Evolutionary conservation across 2,797 vertebrate species (phyloP), one percentile per base, ranked within the genome.

Genomic region (Sphenopsis melanotis): DNA sequence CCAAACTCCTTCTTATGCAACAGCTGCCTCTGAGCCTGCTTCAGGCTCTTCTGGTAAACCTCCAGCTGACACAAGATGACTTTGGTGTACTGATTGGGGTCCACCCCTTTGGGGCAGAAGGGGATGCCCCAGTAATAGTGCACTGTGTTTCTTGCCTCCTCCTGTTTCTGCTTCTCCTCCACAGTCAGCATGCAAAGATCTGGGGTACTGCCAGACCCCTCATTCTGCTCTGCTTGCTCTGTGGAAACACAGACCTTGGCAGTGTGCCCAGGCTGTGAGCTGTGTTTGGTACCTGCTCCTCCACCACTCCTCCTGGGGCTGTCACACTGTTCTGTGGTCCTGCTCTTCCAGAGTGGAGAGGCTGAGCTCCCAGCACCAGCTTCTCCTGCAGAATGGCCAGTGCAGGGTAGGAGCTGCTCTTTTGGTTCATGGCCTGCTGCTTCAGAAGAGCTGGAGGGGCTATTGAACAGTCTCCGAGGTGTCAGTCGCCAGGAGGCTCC

Each of bases 41-140:
- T 99, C 94, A 99, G 97, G 96, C 98, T 99, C 96, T 99, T 99
- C 97, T 99, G 98, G 52, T 99, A 99, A 64, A 99, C 98, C 93
- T 99, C 98, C 98, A 99, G 97, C 97, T 99, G 99, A 94, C 98
- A 98, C 88, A 99, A 90, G 97, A 99, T 99, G 96, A 99, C 99
- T 81, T 96, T 97, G 74, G 99, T 99, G 97, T 99, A 99, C n/a
- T 96, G 88, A 89, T 99, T 99, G 36, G 99, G 99, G 95, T 99
- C 98, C 89, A 98, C 97, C 34, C 99, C 99, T 87, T 97, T 97
- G 5, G 99, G 99, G 94, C 99, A 99, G 97, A 99, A 99, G 41
- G 99, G 99, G 74, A 99, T 97, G 53, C 99, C 99, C 99, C 99
- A 99, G 91, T 99, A 99, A 97, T 99, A 99, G 75, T 98, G 98